Conservation (phyloP, 2,797 vertebrate species). For the Todus mexicanus region DNA sequence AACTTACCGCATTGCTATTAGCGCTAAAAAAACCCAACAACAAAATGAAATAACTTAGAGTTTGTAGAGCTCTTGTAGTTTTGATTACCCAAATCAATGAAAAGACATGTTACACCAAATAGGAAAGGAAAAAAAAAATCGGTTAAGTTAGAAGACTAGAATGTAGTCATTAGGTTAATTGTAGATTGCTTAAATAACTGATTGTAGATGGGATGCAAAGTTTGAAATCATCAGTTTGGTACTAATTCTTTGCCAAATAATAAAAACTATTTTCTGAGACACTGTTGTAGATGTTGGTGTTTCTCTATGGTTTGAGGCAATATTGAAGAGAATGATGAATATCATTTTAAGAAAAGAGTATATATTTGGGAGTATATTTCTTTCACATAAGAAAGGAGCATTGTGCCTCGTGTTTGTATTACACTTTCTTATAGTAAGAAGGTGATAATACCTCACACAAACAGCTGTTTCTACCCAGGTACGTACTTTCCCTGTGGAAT, state of each 20-base stretch:
- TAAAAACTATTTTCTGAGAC: background rate
- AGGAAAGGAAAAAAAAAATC: background rate
- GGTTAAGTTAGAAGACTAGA: background rate
- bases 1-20: background rate
- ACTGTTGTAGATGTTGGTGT: background rate
- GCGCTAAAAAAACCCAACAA: background rate
- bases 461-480: background rate
- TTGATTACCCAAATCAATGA: background rate
- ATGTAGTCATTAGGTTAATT: background rate
- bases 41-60: background rate
- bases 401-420: background rate
- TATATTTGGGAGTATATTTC: background rate
- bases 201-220: background rate
- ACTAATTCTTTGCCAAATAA: background rate
- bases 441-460: background rate
- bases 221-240: background rate
- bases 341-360: background rate
- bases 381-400: background rate
- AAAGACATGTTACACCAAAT: background rate
- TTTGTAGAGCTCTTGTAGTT: background rate
- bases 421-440: background rate
- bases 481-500: background rate
- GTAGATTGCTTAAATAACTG: background rate
- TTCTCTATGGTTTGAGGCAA: background rate
- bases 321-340: background rate